Evolutionary conservation across 2,888 invertebrate genomes (phyloP).

Genomic region (Acleris holmiana): DNA sequence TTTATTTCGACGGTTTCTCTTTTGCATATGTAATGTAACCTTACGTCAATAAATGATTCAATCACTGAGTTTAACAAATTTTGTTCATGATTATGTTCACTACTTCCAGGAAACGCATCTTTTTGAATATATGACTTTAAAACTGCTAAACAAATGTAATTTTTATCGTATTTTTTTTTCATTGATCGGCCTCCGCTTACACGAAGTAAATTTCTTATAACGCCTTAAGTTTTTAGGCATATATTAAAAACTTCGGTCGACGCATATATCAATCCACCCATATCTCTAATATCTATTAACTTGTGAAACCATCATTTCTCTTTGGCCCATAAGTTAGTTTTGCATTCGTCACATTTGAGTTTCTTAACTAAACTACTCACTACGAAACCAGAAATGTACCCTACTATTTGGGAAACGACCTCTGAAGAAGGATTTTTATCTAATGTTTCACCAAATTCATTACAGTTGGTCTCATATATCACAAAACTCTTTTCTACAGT

Average conservation of each 20-base stretch:
- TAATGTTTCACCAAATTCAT: neutral
- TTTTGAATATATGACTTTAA: neutral
- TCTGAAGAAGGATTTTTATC: neutral
- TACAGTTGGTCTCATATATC: too few species aligned
- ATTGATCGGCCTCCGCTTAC: neutral
- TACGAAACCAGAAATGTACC: constrained; percentile 1
- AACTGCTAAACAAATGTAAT: neutral
- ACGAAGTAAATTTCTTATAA: constrained; percentile 1
- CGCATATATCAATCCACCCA: constrained; percentile 6
- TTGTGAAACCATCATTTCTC: constrained; percentile 10
- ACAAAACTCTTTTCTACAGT: too few species aligned
- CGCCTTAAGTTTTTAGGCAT: neutral
- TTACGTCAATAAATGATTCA: neutral
- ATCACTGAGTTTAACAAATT: neutral
- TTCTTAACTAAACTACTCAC: neutral
- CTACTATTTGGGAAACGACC: neutral
- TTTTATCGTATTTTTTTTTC: constrained; percentile 1
- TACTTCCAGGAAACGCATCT: neutral
- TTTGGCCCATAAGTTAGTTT: constrained; percentile 9
- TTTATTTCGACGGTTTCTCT: too few species aligned
- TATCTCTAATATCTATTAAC: constrained; percentile 5
- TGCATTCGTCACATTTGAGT: neutral
- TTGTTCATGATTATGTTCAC: neutral
- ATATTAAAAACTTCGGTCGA: constrained; percentile 1
- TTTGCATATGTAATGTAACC: neutral